Conservation (phyloP, 2,113 vertebrate genomes). For the Lasiurus cinereus region DNA sequence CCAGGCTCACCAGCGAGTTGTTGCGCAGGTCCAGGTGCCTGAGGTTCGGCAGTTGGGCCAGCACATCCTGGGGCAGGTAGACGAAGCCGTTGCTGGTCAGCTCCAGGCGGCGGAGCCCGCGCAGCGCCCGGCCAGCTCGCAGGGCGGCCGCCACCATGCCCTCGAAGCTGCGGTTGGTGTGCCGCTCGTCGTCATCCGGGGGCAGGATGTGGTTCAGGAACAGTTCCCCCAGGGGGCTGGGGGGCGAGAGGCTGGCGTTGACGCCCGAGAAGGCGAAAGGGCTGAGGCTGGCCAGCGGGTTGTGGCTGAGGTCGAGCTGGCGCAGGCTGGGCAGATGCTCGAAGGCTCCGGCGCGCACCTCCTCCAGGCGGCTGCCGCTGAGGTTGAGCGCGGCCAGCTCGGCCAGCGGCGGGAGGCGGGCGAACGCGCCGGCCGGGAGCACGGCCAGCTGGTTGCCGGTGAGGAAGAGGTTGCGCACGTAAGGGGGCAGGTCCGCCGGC, state of each 20-base stretch:
- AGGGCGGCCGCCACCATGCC: conserved; percentile 83
- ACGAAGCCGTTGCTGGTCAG: conserved; percentile 92
- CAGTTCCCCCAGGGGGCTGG: conserved; percentile 89
- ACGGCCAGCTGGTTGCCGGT: conserved; percentile 90
- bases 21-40: conserved; percentile 91
- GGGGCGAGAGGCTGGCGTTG: conserved; percentile 68
- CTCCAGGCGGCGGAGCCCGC: conserved; percentile 89
- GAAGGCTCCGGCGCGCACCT: conserved; percentile 89
- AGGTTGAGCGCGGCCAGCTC: conserved; percentile 91
- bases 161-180: conserved; percentile 79
- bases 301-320: conserved; percentile 94
- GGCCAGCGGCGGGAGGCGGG: conserved; percentile 86
- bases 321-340: conserved; percentile 90
- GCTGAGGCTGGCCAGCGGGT: conserved; percentile 88
- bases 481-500: conserved; percentile 89
- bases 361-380: conserved; percentile 89
- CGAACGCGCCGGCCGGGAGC: conserved; percentile 89
- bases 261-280: conserved; percentile 85
- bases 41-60: conserved; percentile 87
- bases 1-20: conserved; percentile 92
- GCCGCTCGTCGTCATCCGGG: conserved; percentile 75
- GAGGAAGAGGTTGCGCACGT: conserved; percentile 91
- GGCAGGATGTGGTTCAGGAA: conserved; percentile 88
- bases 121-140: conserved; percentile 77
- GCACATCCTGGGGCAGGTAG: conserved; percentile 87